These are phyloP conservation scores for Luidia sarsii DNA, from an alignment of 53 echinoderm and acorn worm genomes.

Conservation along the genomic window DNA sequence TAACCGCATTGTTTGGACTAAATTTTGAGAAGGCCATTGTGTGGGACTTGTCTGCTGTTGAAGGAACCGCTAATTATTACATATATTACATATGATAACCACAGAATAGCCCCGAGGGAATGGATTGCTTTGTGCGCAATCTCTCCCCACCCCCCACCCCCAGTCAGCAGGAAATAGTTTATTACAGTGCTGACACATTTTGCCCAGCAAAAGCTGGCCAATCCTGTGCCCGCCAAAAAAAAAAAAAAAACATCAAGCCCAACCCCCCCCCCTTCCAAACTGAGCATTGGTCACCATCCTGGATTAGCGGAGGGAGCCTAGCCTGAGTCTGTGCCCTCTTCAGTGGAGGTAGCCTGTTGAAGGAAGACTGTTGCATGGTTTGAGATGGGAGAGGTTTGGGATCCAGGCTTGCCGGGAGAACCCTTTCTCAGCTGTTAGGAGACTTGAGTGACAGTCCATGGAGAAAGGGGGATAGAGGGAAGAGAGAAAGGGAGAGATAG, in stretches of 20 bases:
- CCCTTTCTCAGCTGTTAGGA: constrained; percentile 20
- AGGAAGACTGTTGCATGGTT: background rate
- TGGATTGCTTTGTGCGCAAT: too few species aligned
- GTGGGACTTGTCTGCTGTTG: too few species aligned
- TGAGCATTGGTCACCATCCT: constrained; percentile 44
- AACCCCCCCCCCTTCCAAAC: background rate
- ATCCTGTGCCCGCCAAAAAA: constrained; percentile 3
- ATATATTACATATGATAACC: too few species aligned
- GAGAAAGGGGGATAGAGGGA: background rate
- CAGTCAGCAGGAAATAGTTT: constrained; percentile 35
- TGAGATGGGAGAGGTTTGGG: background rate
- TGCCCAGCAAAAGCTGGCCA: constrained; percentile 8
- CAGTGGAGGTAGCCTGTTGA: too few species aligned
- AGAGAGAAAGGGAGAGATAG: too few species aligned
- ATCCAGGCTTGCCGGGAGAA: constrained; percentile 2
- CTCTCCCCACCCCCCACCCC: too few species aligned
- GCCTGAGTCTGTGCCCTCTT: background rate
- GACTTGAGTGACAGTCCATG: constrained; percentile 41
- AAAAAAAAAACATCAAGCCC: too few species aligned
- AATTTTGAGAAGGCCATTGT: too few species aligned
- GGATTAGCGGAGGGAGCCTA: background rate
- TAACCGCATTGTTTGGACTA: too few species aligned
- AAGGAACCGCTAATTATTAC: too few species aligned
- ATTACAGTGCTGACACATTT: constrained; percentile 39
- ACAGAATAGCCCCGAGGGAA: too few species aligned